Conservation (phyloP, 1,140 invertebrate species). For the Cyphomyrmex costatus region DNA sequence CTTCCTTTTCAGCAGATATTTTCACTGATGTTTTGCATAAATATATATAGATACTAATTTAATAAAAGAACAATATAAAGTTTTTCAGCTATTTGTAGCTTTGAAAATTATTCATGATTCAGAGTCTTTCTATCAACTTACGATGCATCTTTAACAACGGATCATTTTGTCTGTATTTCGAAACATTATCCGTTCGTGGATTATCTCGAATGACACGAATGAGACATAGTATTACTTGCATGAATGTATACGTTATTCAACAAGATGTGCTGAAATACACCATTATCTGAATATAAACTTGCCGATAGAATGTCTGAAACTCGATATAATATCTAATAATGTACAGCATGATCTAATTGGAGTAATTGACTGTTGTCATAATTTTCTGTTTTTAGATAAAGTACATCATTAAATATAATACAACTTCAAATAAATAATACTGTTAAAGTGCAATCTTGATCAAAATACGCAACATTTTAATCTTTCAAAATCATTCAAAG, state of each 20-base stretch:
- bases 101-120: background rate
- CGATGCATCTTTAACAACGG: background rate
- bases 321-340: conserved; percentile 24
- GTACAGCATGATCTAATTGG: conserved; percentile 28
- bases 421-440: background rate
- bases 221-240: conserved; percentile 41
- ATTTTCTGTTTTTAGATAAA: background rate
- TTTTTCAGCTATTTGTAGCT: background rate
- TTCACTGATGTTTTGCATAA: background rate
- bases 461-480: background rate
- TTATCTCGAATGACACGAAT: conserved; percentile 42
- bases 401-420: background rate
- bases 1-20: background rate
- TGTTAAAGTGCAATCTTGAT: background rate
- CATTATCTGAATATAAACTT: conserved; percentile 29
- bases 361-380: conserved; percentile 4
- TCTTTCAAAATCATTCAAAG: background rate
- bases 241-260: background rate
- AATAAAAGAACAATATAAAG: background rate
- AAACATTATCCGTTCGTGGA: conserved; percentile 40
- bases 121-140: conserved; percentile 1
- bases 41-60: background rate
- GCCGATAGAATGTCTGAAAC: conserved; percentile 26
- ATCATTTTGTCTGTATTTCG: conserved; percentile 20
- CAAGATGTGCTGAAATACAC: conserved; percentile 13